phyloP scores from a whole-genome alignment of 2,888 invertebrate species.

The Eudasyphora cyanicolor region DNA sequence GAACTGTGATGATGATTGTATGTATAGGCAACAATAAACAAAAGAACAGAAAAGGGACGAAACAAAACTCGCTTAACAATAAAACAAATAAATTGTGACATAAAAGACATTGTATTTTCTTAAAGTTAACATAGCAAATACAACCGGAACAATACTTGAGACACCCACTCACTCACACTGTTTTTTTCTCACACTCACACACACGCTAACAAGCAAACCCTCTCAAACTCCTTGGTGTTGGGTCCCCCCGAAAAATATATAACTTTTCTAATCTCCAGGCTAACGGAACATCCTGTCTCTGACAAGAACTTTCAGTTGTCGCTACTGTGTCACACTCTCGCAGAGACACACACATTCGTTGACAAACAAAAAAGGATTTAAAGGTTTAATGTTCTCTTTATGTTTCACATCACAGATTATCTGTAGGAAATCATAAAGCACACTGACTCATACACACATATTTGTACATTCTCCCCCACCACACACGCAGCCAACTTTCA shows the following conservation, averaged over 20 bases:
- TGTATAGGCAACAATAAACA: background rate
- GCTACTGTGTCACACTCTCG: background rate
- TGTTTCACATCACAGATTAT: constrained; percentile 27
- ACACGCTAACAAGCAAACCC: background rate
- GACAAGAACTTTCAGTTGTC: background rate
- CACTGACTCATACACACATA: background rate
- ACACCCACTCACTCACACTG: background rate
- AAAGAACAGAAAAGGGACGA: background rate
- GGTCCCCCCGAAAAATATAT: background rate
- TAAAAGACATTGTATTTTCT: constrained; percentile 31
- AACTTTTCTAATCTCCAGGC: background rate
- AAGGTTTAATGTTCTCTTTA: constrained; percentile 29
- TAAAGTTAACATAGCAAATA: constrained; percentile 25
- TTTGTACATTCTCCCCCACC: background rate
- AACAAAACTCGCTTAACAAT: background rate
- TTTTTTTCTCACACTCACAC: background rate
- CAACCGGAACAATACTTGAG: background rate
- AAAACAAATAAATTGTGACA: constrained; percentile 17
- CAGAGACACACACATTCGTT: too few species aligned
- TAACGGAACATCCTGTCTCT: background rate
- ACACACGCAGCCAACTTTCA: background rate
- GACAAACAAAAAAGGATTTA: constrained; percentile 34
- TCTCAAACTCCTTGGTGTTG: background rate
- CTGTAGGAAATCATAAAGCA: constrained; percentile 23
- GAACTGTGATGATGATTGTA: background rate